Conservation (phyloP, 2,888 invertebrate genomes). For the Laspeyria flexula region DNA sequence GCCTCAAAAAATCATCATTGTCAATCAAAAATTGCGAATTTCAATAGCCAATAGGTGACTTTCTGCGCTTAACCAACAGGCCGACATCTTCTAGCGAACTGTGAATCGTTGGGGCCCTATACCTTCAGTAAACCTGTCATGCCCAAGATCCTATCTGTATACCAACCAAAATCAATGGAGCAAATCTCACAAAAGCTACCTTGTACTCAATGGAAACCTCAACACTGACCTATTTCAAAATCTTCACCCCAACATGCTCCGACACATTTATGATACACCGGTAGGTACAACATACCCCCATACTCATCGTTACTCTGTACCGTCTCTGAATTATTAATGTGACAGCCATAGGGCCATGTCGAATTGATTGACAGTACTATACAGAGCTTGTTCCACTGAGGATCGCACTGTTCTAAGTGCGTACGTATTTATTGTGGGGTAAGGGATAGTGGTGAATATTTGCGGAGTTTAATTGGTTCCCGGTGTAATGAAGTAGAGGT, state of each 20-base stretch:
- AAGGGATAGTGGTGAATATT: neutral
- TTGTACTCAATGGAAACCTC: no score
- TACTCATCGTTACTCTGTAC: constrained; percentile 12
- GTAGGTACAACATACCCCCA: neutral
- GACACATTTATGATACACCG: constrained; percentile 18
- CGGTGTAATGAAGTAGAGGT: no score
- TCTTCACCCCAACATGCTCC: neutral
- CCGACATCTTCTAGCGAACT: no score
- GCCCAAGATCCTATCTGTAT: no score
- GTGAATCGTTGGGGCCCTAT: no score
- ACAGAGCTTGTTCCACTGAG: constrained; percentile 2
- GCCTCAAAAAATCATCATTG: no score
- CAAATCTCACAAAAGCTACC: no score
- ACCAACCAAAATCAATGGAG: no score
- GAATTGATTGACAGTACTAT: constrained; percentile 17
- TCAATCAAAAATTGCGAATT: no score
- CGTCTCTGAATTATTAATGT: constrained; percentile 43
- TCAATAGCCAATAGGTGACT: no score
- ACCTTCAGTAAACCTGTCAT: no score
- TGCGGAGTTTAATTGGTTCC: neutral
- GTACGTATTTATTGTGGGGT: neutral
- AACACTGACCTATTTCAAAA: neutral
- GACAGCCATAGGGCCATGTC: constrained; percentile 25
- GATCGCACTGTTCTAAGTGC: neutral
- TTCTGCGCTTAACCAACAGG: no score